Conservation (phyloP, 2,113 vertebrate genomes). For the Pterophyllum scalare region DNA sequence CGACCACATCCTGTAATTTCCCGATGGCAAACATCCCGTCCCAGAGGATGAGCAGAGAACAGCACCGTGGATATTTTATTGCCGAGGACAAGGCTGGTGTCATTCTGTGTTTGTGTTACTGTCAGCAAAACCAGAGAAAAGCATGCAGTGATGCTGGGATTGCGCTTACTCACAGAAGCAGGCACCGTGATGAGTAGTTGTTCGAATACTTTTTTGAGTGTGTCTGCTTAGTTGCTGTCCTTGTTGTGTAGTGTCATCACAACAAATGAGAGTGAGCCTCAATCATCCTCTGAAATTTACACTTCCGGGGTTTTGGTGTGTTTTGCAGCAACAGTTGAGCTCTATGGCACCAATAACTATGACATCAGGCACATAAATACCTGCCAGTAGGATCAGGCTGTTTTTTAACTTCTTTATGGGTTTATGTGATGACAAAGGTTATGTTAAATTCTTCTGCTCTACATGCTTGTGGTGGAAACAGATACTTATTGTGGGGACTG, state of each 20-base stretch:
- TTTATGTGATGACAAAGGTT: fast-evolving
- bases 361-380: neutral
- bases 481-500: fast-evolving
- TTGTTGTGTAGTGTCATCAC: neutral
- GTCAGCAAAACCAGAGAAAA: neutral
- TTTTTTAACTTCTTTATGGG: neutral
- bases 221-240: no score
- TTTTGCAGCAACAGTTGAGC: neutral
- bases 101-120: neutral
- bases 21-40: neutral
- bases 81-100: neutral
- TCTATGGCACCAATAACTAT: neutral
- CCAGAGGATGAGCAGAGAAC: neutral
- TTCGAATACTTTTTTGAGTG: no score
- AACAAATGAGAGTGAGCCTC: neutral
- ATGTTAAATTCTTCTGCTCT: neutral
- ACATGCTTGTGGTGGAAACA: neutral
- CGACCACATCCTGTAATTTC: neutral
- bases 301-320: neutral
- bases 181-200: no score
- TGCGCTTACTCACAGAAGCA: no score
- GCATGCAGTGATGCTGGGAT: neutral
- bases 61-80: neutral
- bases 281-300: neutral
- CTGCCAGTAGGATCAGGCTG: neutral